Evolutionary conservation across 1,140 invertebrate genomes (phyloP), one percentile per base, ranked within the genome.

Genomic region (Vanessa atalanta): DNA sequence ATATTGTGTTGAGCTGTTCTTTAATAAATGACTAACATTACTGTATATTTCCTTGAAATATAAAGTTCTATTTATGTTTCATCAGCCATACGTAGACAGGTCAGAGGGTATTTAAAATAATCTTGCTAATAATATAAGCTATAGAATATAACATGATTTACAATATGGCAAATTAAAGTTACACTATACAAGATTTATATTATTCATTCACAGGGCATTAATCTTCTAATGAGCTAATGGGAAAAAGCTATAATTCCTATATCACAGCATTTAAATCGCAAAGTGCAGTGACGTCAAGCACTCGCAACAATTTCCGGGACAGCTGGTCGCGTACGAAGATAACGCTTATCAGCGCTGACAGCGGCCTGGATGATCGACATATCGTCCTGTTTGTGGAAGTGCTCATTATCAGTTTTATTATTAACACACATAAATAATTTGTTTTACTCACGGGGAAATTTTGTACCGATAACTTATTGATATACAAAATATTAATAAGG

Each of bases 281-380:
- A 70, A 75, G 57, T 65, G 67, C 57, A 57, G 16, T 87, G 82
- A 88, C 84, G 86, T 87, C 83, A 85, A 16, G 67, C 57, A 73
- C 67, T 68, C 67, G 72, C 70, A 73, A 63, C 73, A 76, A 78
- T 85, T 87, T 88, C 88, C 88, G 88, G 85, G 83, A 81, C 85
- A 83, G 83, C 79, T 85, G 84, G 79, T 70, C 79, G 79, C 77
- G 82, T 76, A 74, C 71, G 63, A 50, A 55, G 88, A 90, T 90
- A 90, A 74, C 73, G 73, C 76, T 86, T 89, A 87, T 89, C 87
- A 83, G 53, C 47, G 43, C 66, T 74, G 80, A 80, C 78, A 79
- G 83, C 83, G 81, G 82, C 55, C 65, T 83, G 81, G 86, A 86
- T 88, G 85, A 88, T 90, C 87, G 87, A 90, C 83, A 88, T 75